These are phyloP conservation scores for Drosophila picticornis DNA, from an alignment of 2,888 invertebrate species.

Conservation along the genomic window DNA sequence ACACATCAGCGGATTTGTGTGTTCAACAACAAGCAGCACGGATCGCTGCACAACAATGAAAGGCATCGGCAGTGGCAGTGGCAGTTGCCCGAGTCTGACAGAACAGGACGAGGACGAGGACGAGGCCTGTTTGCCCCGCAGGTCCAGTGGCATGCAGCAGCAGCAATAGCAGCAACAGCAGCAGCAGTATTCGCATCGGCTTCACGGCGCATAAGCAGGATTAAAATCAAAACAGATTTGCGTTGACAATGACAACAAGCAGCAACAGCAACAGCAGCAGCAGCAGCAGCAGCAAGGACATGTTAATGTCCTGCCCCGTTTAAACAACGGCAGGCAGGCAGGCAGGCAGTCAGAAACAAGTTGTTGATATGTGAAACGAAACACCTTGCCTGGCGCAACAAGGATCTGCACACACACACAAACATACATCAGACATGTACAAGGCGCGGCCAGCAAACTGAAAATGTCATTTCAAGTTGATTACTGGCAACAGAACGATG, in stretches of 20 bases:
- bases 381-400: constrained; percentile 64
- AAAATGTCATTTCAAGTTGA: constrained; percentile 57
- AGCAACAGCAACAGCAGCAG: constrained; percentile 8
- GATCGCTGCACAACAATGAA: constrained; percentile 73
- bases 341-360: constrained; percentile 41
- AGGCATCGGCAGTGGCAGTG: constrained; percentile 1
- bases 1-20: constrained; percentile 59
- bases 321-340: constrained; percentile 41
- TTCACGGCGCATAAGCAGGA: constrained; percentile 77
- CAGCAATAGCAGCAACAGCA: constrained; percentile 32
- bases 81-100: neutral
- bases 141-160: constrained; percentile 62
- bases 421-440: constrained; percentile 15
- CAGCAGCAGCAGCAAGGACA: constrained; percentile 39
- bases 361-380: constrained; percentile 73
- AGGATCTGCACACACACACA: neutral
- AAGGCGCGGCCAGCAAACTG: constrained; percentile 26
- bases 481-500: constrained; percentile 12
- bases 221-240: constrained; percentile 82
- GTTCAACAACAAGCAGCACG: constrained; percentile 62
- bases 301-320: constrained; percentile 62
- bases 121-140: constrained; percentile 38
- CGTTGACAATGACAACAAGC: constrained; percentile 75
- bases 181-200: constrained; percentile 31
- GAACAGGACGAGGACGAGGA: neutral